A percentile compares a stretch with the other conserved stretches of the same genome.
Evolutionary conservation across 2,797 vertebrate species (phyloP).

Genomic region (Cephalopachus bancanus): DNA sequence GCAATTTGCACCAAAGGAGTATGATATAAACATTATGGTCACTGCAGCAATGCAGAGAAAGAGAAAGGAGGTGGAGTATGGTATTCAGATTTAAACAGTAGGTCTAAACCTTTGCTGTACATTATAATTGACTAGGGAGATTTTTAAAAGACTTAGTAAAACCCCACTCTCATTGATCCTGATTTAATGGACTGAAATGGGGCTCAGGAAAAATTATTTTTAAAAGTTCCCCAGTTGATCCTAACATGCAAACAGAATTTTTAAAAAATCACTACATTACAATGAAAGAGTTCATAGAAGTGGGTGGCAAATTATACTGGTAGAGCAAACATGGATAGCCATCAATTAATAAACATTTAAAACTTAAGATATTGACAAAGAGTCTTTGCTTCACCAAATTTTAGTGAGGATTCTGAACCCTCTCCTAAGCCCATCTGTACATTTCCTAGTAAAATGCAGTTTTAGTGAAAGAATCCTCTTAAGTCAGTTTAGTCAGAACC

Average conservation of each 20-base stretch:
- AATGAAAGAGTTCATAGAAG: not conserved
- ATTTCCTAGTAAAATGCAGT: not conserved
- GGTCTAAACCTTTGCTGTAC: not conserved
- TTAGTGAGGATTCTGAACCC: not conserved
- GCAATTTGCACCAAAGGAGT: not conserved
- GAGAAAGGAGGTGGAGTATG: not conserved
- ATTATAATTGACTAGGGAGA: not conserved
- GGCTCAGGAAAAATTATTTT: constrained; percentile 18
- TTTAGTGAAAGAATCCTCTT: not conserved
- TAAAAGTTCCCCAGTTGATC: constrained; percentile 34
- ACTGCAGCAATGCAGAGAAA: not conserved
- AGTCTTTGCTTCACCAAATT: not conserved
- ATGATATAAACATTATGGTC: not conserved
- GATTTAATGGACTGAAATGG: constrained; percentile 51
- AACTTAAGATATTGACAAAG: not conserved
- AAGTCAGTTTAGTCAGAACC: not conserved
- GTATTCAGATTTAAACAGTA: not conserved
- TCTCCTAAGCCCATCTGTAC: not conserved
- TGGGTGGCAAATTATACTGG: not conserved
- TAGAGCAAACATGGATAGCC: not conserved
- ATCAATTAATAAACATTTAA: not conserved
- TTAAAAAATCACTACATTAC: constrained; percentile 9
- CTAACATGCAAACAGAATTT: not conserved
- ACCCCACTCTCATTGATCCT: not conserved
- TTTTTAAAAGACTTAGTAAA: not conserved